Evolutionary conservation across 2,113 vertebrate genomes (phyloP).

Genomic region (Amphiprion ocellaris): DNA sequence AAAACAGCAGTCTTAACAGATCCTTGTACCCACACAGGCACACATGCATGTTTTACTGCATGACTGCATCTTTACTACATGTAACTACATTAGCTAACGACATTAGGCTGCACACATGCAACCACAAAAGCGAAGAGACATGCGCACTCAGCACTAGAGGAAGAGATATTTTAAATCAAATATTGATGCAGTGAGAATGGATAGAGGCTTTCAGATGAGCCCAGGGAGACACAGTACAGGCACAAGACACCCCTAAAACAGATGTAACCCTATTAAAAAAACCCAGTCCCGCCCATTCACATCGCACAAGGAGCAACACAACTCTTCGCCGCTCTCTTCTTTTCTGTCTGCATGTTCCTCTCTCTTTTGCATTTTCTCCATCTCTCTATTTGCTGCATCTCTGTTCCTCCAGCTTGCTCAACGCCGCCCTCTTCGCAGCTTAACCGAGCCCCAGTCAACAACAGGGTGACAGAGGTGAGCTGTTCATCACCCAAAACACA

Average conservation of each 20-base stretch:
- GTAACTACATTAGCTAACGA: constrained; percentile 8
- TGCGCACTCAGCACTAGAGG: constrained; percentile 20
- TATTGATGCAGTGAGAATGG: constrained; percentile 52
- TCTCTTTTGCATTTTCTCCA: background rate
- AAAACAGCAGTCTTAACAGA: background rate
- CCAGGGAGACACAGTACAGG: background rate
- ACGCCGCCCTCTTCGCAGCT: background rate
- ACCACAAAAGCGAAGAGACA: background rate
- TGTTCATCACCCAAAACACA: constrained; percentile 56
- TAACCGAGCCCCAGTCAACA: constrained; percentile 34
- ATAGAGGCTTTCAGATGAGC: constrained; percentile 33
- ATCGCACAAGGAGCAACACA: background rate
- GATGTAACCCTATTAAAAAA: background rate
- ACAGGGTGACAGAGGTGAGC: constrained; percentile 45
- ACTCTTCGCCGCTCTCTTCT: background rate
- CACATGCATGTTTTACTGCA: background rate
- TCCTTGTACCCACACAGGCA: background rate
- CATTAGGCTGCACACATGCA: background rate
- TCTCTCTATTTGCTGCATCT: constrained; percentile 2
- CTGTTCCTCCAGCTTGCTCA: background rate
- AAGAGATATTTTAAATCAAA: constrained; percentile 49
- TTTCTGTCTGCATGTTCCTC: background rate
- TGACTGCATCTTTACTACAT: background rate
- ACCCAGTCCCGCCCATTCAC: background rate
- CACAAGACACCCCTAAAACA: background rate